A percentile compares a stretch with the other conserved stretches of the same genome.
phyloP scores from a whole-genome alignment of 2,113 vertebrate species.

The Lampris incognitus region DNA sequence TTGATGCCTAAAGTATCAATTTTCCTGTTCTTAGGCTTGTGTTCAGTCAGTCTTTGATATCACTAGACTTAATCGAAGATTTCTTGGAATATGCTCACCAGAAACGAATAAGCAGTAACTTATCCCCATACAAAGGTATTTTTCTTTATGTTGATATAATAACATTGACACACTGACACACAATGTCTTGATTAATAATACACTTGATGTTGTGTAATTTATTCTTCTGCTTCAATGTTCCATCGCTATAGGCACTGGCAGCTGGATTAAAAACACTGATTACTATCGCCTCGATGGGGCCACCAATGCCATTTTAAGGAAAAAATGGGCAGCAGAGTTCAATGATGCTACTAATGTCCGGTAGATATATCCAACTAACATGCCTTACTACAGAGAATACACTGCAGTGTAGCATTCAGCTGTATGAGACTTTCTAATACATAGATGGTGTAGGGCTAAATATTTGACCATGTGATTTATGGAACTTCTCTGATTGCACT shows the following conservation, averaged over 20 bases:
- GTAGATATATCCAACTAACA: conserved; percentile 72
- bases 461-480: neutral
- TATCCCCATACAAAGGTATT: conserved; percentile 88
- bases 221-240: conserved; percentile 1
- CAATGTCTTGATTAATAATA: neutral
- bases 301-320: conserved; percentile 85
- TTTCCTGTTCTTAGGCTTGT: conserved; percentile 86
- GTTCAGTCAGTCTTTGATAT: conserved; percentile 97
- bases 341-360: conserved; percentile 88
- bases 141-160: conserved; percentile 2
- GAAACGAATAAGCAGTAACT: conserved; percentile 81
- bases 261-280: conserved; percentile 93
- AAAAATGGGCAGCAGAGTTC: conserved; percentile 94
- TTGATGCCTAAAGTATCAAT: neutral
- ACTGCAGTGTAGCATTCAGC: neutral
- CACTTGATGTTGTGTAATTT: neutral
- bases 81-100: conserved; percentile 88
- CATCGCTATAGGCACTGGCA: conserved; percentile 80
- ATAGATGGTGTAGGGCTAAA: neutral
- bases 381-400: neutral
- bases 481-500: neutral
- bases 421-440: neutral
- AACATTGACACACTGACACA: neutral
- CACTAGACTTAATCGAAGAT: conserved; percentile 93
- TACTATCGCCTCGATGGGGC: conserved; percentile 96